Base-by-base conservation (phyloP, 2,113 vertebrate genomes). In the Callionymus lyra region DNA sequence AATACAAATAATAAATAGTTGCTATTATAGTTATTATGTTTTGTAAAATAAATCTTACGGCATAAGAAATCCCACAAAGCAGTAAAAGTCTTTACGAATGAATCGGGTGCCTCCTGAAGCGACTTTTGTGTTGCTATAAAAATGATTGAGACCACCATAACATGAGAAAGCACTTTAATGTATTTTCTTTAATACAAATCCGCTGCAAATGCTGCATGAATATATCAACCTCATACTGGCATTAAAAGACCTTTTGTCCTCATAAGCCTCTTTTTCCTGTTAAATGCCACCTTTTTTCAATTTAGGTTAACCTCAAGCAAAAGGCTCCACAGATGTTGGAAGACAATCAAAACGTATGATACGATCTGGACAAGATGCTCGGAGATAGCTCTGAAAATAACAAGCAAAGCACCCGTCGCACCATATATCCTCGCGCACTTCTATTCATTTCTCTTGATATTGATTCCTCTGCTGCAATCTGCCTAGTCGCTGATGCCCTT, bases 401-500 rank as follows among this genome's bases (percentile, higher is more conserved):
- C 60, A 60, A 36, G 38, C 2, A 8, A n/a, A 21, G 15, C 21
- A 21, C 33, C 19, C 4, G 8, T 12, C 41, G 11, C 2, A 42
- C 12, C 27, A 21, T 6, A 10, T 1, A 9, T 33, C 11, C 38
- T 40, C 65, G 21, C 45, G 16, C 34, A 32, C 34, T 19, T 18
- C 46, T 47, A 15, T 61, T 63, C 52, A 60, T 74, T 80, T 60
- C 41, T 59, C 44, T 61, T 34, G 34, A 59, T 80, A 84, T 81
- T 55, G 74, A 84, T 84, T 68, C 68, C 52, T 49, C 14, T 61
- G 31, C 49, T 75, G 58, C 68, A 63, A 81, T 80, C 65, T 69
- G 64, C 59, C 72, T 65, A 77, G 65, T 65, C 62, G 16, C 42
- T 48, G 77, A 84, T 81, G 76, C 70, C 77, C 75, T 77, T 49